phyloP scores from a whole-genome alignment of 2,888 invertebrate genomes.

The Drosophila atripex region DNA sequence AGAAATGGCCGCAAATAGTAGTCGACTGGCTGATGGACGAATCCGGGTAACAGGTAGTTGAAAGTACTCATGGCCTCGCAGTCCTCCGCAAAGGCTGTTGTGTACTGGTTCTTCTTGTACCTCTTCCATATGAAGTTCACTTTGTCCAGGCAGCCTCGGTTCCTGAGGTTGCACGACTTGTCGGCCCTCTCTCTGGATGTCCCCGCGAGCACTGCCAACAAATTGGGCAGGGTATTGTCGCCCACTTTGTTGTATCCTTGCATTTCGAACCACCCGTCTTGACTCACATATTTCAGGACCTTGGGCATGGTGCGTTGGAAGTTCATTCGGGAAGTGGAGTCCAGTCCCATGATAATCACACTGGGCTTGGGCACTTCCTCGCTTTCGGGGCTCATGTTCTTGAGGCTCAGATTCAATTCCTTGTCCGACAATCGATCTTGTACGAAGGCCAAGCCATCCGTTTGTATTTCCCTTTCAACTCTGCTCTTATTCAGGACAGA shows the following conservation, averaged over 20 bases:
- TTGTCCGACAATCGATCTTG: constrained; percentile 88
- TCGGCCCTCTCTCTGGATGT: constrained; percentile 84
- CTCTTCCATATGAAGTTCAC: constrained; percentile 90
- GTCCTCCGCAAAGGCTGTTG: constrained; percentile 91
- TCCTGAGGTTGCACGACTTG: constrained; percentile 86
- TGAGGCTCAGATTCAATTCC: constrained; percentile 85
- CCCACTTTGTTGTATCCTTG: constrained; percentile 89
- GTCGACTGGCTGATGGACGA: constrained; percentile 89
- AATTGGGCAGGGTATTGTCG: constrained; percentile 94
- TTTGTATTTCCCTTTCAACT: constrained; percentile 52
- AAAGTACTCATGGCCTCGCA: constrained; percentile 85
- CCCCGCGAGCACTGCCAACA: constrained; percentile 91
- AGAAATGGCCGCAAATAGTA: constrained; percentile 90
- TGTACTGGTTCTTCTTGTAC: constrained; percentile 88
- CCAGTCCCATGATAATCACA: constrained; percentile 89
- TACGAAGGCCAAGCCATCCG: constrained; percentile 85
- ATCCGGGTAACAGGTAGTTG: constrained; percentile 88
- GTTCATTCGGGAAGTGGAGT: constrained; percentile 91
- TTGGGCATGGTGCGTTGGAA: constrained; percentile 89
- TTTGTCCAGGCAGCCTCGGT: constrained; percentile 88
- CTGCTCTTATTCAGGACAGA: constrained; percentile 75
- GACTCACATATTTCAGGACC: constrained; percentile 87
- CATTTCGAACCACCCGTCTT: constrained; percentile 87
- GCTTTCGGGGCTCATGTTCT: constrained; percentile 85
- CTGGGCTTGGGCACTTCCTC: constrained; percentile 43